A percentile compares a stretch with the other conserved stretches of the same genome.
Evolutionary conservation across 2,113 vertebrate genomes (phyloP).

Genomic region (Chelonoidis abingdonii): DNA sequence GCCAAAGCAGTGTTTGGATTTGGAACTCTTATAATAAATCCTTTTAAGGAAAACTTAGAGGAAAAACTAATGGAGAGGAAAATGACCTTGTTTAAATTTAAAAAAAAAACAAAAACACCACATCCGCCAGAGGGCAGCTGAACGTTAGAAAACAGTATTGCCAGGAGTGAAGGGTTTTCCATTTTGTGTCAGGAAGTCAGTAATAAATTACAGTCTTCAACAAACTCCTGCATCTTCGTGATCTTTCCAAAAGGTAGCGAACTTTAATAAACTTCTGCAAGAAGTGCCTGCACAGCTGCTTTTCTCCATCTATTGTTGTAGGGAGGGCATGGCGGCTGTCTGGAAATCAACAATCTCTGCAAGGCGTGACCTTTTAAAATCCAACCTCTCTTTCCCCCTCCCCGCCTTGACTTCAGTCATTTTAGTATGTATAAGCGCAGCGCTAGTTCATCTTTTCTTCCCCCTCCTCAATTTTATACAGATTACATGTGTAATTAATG

Average conservation of each 20-base stretch:
- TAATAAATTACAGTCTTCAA: slow-evolving; percentile 18
- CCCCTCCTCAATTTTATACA: not conserved
- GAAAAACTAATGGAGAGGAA: too few relatives aligned
- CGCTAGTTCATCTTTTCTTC: not conserved
- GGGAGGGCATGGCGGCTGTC: not conserved
- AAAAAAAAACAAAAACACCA: rapidly evolving
- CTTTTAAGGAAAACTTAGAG: too few relatives aligned
- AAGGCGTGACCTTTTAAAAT: slow-evolving; percentile 47
- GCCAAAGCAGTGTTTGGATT: not conserved
- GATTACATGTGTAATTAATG: not conserved
- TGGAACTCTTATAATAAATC: not conserved
- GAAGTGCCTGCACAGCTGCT: rapidly evolving
- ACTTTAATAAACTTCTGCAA: slow-evolving; percentile 11
- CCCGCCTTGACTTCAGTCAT: not conserved
- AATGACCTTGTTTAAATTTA: too few relatives aligned
- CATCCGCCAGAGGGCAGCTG: rapidly evolving
- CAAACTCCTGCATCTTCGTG: slow-evolving; percentile 11
- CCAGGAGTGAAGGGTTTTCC: not conserved
- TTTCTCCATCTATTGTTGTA: not conserved
- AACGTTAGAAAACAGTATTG: not conserved
- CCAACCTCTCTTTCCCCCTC: not conserved
- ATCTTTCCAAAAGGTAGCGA: slow-evolving; percentile 48
- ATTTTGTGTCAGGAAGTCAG: slow-evolving; percentile 2
- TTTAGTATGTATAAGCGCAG: not conserved
- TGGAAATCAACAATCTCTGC: slow-evolving; percentile 26